Evolutionary conservation across 2,888 invertebrate species (phyloP).

Genomic region (Azorinus chamasolen): DNA sequence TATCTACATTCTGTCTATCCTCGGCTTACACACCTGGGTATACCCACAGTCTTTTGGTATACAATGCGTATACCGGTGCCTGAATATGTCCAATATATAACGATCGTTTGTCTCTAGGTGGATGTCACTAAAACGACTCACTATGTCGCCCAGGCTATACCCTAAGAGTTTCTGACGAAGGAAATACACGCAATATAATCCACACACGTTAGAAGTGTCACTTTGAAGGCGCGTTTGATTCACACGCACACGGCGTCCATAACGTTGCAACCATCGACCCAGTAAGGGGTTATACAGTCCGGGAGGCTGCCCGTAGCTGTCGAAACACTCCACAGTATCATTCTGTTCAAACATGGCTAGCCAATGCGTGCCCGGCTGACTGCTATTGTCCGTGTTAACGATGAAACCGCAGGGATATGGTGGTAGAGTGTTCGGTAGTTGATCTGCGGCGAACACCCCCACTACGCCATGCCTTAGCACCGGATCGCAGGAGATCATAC

Average conservation of each 20-base stretch:
- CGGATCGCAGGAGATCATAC: constrained; percentile 26
- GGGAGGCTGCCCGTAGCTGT: constrained; percentile 19
- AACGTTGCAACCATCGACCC: constrained; percentile 7
- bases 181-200: constrained; percentile 28
- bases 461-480: constrained; percentile 11
- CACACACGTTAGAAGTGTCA: constrained; percentile 22
- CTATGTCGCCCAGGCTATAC: no score
- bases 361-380: constrained; percentile 21
- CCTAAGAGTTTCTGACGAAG: constrained; percentile 18
- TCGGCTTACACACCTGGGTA: no score
- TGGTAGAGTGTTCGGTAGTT: constrained; percentile 4
- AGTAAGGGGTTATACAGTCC: constrained; percentile 7
- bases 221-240: constrained; percentile 18
- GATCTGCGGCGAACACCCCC: constrained; percentile 38
- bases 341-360: background rate
- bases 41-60: no score
- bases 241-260: background rate
- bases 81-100: no score
- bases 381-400: constrained; percentile 17
- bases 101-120: no score
- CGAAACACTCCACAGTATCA: constrained; percentile 20
- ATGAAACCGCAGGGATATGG: constrained; percentile 15
- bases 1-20: no score
- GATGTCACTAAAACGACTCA: no score
- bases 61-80: no score